Evolutionary conservation across 2,797 vertebrate species (phyloP).

Genomic region (Allobates femoralis): DNA sequence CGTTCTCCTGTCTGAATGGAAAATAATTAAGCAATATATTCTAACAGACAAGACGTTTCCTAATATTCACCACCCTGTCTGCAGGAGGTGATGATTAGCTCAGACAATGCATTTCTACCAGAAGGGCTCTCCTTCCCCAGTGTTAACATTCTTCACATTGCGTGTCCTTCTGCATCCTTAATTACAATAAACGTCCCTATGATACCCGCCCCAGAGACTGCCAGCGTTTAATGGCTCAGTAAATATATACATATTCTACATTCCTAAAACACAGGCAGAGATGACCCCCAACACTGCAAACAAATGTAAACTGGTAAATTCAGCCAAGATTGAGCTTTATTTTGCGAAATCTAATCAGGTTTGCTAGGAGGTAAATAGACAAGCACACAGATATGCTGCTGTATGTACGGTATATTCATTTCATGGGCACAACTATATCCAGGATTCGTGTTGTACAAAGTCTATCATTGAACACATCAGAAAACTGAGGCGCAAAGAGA

Average conservation of each 20-base stretch:
- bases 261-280: neutral
- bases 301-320: too few relatives aligned
- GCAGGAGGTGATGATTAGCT: slow-evolving; percentile 44
- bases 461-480: too few relatives aligned
- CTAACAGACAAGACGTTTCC: slow-evolving; percentile 59
- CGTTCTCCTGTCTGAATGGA: slow-evolving; percentile 28
- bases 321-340: too few relatives aligned
- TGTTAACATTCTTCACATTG: slow-evolving; percentile 44
- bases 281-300: too few relatives aligned
- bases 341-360: too few relatives aligned
- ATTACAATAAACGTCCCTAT: slow-evolving; percentile 12
- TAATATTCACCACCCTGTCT: slow-evolving; percentile 58
- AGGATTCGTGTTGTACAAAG: too few relatives aligned
- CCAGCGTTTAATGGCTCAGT: neutral
- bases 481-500: too few relatives aligned
- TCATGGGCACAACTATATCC: too few relatives aligned
- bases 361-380: too few relatives aligned
- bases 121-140: slow-evolving; percentile 14
- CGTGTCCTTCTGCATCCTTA: slow-evolving; percentile 17
- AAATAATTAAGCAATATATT: slow-evolving; percentile 57
- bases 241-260: slow-evolving; percentile 23
- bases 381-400: too few relatives aligned
- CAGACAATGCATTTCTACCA: slow-evolving; percentile 49
- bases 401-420: too few relatives aligned
- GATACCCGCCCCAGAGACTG: neutral